phyloP scores from a whole-genome alignment of 64 coral and sea anemone species.

The Orbicella faveolata region DNA sequence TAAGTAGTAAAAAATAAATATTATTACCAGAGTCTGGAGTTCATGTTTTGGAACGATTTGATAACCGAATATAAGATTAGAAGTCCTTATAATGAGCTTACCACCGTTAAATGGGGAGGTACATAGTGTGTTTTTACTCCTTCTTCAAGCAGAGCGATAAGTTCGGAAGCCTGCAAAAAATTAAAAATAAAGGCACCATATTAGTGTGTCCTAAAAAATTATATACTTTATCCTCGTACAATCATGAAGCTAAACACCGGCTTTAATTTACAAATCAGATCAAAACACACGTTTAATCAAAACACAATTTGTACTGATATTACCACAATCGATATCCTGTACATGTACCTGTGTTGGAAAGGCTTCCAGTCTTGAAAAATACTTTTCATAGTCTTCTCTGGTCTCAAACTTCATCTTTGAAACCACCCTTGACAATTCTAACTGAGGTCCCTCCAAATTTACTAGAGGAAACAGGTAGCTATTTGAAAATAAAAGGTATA shows the following conservation, averaged over 20 bases:
- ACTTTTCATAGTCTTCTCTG: slow-evolving; percentile 69
- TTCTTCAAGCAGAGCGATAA: slow-evolving; percentile 61
- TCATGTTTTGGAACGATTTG: no score
- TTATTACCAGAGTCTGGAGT: no score
- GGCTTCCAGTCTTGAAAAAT: slow-evolving; percentile 69
- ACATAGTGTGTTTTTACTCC: slow-evolving; percentile 67
- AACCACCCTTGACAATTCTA: slow-evolving; percentile 70
- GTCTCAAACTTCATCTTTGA: slow-evolving; percentile 87
- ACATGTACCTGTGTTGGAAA: slow-evolving; percentile 71
- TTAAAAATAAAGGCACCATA: no score
- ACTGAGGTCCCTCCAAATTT: slow-evolving; percentile 82
- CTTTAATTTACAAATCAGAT: background rate
- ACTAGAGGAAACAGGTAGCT: slow-evolving; percentile 67
- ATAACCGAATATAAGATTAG: no score
- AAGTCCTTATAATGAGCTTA: background rate
- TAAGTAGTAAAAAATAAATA: no score
- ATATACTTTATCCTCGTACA: no score
- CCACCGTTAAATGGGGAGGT: slow-evolving; percentile 70
- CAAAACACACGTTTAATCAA: background rate
- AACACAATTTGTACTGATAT: background rate
- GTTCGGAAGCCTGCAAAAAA: slow-evolving; percentile 45
- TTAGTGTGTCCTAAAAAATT: no score
- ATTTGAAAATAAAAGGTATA: background rate
- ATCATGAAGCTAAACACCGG: no score
- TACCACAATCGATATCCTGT: slow-evolving; percentile 10